Percentiles rank a stretch among this genome's conserved stretches.
These are phyloP conservation scores for Drosophila prolongata DNA, from an alignment of 2,888 invertebrate species.

Conservation along the genomic window DNA sequence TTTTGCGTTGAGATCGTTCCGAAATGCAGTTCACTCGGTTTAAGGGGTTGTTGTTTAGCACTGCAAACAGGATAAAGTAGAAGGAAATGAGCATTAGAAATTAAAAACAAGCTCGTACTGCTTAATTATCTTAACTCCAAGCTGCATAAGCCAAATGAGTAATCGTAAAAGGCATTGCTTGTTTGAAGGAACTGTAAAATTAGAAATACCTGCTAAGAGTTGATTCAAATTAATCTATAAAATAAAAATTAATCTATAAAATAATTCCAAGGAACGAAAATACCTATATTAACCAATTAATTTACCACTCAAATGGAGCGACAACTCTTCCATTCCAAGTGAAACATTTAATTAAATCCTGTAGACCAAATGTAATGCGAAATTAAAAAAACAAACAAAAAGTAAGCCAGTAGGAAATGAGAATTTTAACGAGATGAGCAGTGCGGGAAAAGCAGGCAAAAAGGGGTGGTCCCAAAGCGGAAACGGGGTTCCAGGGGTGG, in stretches of 20 bases:
- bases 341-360: constrained; percentile 40
- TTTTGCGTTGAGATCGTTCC: constrained; percentile 36
- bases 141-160: too few species aligned
- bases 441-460: not conserved
- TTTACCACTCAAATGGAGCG: constrained; percentile 17
- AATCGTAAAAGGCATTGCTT: too few species aligned
- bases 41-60: constrained; percentile 18
- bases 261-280: not conserved
- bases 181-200: too few species aligned
- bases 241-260: not conserved
- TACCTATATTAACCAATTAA: not conserved
- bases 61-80: constrained; percentile 1
- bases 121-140: too few species aligned
- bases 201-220: not conserved
- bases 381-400: constrained; percentile 41
- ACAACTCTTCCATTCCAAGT: constrained; percentile 19
- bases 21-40: constrained; percentile 20
- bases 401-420: constrained; percentile 58
- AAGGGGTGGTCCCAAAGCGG: not conserved
- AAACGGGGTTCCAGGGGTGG: constrained; percentile 7
- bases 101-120: too few species aligned
- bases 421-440: constrained; percentile 60
- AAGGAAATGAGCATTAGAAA: too few species aligned
- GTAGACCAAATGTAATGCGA: constrained; percentile 20
- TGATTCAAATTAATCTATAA: not conserved